Conservation (phyloP, 2,888 invertebrate species). For the Tachina grossa region DNA sequence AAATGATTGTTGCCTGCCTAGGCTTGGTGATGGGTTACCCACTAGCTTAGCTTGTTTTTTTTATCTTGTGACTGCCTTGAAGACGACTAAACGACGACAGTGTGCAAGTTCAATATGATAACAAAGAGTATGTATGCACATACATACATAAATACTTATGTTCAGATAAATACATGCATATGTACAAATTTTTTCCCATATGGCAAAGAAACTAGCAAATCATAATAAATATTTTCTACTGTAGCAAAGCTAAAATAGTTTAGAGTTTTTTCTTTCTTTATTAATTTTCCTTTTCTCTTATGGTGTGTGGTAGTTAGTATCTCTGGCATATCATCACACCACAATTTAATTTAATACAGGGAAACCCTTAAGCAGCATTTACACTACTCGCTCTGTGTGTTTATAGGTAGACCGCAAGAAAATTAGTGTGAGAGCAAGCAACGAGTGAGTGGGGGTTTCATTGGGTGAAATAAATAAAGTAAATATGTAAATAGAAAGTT, state of each 20-base stretch:
- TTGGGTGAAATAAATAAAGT: conserved; percentile 20
- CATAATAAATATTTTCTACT: conserved; percentile 39
- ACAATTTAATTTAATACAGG: conserved; percentile 6
- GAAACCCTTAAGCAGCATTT: conserved; percentile 50
- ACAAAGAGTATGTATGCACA: conserved; percentile 7
- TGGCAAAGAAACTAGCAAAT: conserved; percentile 23
- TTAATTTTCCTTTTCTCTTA: conserved; percentile 31
- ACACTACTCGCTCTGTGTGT: conserved; percentile 13
- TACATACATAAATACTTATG: too few relatives aligned
- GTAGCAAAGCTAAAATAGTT: conserved; percentile 49
- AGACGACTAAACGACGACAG: conserved; percentile 17
- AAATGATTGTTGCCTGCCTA: conserved; percentile 32
- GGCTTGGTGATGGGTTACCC: conserved; percentile 18
- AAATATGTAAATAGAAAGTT: conserved; percentile 54
- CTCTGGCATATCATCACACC: neutral
- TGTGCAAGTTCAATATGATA: conserved; percentile 42
- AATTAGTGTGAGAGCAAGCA: conserved; percentile 44
- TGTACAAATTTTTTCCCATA: too few relatives aligned
- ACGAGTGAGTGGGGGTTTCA: conserved; percentile 7
- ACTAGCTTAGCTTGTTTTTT: neutral
- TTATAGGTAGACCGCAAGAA: conserved; percentile 58
- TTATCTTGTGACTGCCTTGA: neutral
- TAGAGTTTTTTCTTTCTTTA: conserved; percentile 38
- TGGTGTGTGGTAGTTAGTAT: neutral
- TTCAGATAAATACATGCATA: too few relatives aligned